Evolutionary conservation across 2,797 vertebrate genomes (phyloP), one percentile per base, ranked within the genome.

Genomic region (Sardinella longiceps): DNA sequence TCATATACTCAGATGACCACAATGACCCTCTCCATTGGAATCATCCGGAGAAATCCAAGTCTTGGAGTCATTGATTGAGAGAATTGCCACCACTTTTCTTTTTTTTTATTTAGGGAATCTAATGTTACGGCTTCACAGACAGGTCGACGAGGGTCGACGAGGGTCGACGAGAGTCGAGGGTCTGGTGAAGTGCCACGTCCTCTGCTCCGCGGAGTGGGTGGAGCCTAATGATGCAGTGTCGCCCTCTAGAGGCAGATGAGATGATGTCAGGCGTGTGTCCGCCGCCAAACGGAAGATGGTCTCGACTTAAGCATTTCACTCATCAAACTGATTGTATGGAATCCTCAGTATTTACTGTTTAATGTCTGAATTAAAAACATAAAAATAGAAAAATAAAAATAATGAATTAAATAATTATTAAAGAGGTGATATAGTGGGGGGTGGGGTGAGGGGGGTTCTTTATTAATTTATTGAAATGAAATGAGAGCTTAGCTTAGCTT

Each of bases 291-390:
- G 30, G 66, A 74, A 33, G 33, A 37, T 18, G 66, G 20, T 30
- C 37, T 30, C 37, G 30, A 74, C 66, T 74, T 18, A 74, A 74
- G 66, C 66, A 74, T 74, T 74, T 74, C 66, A 74, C 66, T 74
- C 66, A 74, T 74, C 66, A 74, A 74, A 74, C 30, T 74, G 66
- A 74, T 74, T 74, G 66, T 74, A 74, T 74, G 66, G 39, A 37
- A 74, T 37, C 30, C 14, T 66, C 60, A 14, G 25, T 66, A 66
- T 30, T 15, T 74, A 39, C 66, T 15, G 74, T 56, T 56, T 20
- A 77, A 30, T n/a, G n/a, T 20, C 1, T 30, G 18, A 25, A 80
- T 33, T 30, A 30, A 46, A 43, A 83, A n/a, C n/a, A n/a, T n/a
- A n/a, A 9, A 82, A 37, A 82, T 43, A 23, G 33, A 85, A 50